A percentile compares a stretch with the other conserved stretches of the same genome.
Evolutionary conservation across 2,888 invertebrate species (phyloP).

Genomic region (Drosophila nr. medialis): DNA sequence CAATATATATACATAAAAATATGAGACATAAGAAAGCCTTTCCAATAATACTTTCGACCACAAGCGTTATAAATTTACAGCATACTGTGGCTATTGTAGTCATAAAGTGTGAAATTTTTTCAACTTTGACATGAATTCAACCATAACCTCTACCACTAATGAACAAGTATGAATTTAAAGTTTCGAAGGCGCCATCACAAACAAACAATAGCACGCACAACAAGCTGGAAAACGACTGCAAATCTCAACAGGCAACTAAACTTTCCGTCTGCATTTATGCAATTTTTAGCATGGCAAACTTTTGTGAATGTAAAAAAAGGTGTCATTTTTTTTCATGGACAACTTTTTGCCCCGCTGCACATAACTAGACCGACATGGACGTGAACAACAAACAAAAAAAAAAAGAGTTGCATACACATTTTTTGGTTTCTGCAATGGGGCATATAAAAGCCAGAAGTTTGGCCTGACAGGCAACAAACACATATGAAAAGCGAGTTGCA

Average conservation of each 20-base stretch:
- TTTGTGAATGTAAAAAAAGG: slow-evolving; percentile 7
- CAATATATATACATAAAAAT: too few species aligned
- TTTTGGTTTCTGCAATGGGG: slow-evolving; percentile 39
- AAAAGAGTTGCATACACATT: slow-evolving; percentile 48
- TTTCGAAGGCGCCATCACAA: background rate
- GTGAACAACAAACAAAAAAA: slow-evolving; percentile 1
- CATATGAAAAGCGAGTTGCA: slow-evolving; percentile 19
- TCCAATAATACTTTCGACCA: background rate
- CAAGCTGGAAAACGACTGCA: slow-evolving; percentile 3
- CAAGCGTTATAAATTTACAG: background rate
- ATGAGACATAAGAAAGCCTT: background rate
- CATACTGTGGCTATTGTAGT: background rate
- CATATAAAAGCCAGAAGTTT: slow-evolving; percentile 52
- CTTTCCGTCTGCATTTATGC: slow-evolving; percentile 6
- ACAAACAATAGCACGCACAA: background rate
- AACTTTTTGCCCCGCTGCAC: slow-evolving; percentile 38
- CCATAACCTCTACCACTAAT: slow-evolving; percentile 4
- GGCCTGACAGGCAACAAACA: slow-evolving; percentile 26
- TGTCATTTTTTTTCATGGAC: slow-evolving; percentile 26
- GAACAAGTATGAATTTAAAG: slow-evolving; percentile 18
- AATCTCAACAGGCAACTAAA: slow-evolving; percentile 22
- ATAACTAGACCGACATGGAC: slow-evolving; percentile 25
- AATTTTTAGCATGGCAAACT: slow-evolving; percentile 4
- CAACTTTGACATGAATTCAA: slow-evolving; percentile 5
- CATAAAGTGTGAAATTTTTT: slow-evolving; percentile 8